These are phyloP conservation scores for Muntiacus reevesi DNA, from an alignment of 2,113 vertebrate species.

Conservation along the genomic window DNA sequence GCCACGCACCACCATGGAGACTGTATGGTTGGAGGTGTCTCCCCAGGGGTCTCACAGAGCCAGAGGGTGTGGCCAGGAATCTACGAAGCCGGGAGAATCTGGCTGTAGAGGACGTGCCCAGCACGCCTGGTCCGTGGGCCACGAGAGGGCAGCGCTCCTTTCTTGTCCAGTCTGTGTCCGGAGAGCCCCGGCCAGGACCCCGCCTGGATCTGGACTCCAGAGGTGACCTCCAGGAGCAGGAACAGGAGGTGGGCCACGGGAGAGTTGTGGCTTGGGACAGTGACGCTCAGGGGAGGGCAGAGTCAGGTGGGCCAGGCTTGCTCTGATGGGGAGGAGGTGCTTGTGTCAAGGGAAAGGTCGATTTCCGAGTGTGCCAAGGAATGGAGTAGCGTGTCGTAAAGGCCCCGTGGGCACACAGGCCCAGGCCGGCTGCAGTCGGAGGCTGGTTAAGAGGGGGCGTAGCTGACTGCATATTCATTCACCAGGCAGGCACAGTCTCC, in stretches of 20 bases:
- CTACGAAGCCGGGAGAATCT: neutral
- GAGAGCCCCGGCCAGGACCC: neutral
- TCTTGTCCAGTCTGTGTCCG: rapidly evolving
- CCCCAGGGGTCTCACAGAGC: neutral
- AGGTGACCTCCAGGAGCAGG: neutral
- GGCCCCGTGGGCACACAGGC: rapidly evolving
- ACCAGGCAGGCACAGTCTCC: neutral
- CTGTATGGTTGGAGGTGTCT: neutral
- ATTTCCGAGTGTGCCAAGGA: neutral
- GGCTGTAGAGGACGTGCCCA: neutral
- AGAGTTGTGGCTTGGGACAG: no score
- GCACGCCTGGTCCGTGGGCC: no score
- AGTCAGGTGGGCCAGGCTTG: neutral
- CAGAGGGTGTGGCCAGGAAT: no score
- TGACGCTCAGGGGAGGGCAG: neutral
- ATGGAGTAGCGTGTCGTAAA: rapidly evolving
- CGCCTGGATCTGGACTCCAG: rapidly evolving
- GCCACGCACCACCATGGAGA: rapidly evolving
- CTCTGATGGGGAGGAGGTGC: neutral
- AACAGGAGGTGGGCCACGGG: neutral
- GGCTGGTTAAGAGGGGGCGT: neutral
- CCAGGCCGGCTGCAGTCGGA: neutral
- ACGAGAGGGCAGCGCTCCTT: neutral
- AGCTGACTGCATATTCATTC: neutral
- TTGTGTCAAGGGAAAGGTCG: neutral